phyloP scores from a whole-genome alignment of 2,888 invertebrate species.

The Hydraecia micacea region DNA sequence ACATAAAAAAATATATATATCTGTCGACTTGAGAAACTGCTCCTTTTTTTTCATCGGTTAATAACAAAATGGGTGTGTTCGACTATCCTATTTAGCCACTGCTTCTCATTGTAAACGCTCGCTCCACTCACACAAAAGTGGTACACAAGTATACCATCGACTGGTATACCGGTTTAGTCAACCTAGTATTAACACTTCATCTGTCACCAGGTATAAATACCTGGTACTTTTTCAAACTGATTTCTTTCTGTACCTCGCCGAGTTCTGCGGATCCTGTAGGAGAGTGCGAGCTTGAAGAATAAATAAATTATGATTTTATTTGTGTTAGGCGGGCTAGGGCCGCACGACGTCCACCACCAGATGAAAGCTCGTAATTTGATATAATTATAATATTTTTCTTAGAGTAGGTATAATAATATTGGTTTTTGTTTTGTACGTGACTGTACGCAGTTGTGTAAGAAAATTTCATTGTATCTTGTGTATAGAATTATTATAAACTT shows the following conservation, averaged over 20 bases:
- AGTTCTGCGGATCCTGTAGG: conserved; percentile 35
- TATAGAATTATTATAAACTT: conserved; percentile 6
- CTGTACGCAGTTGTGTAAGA: conserved; percentile 26
- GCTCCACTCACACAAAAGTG: conserved; percentile 2
- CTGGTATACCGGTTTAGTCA: conserved; percentile 2
- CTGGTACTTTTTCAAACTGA: conserved; percentile 4
- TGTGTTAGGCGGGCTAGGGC: conserved; percentile 44
- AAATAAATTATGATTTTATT: conserved; percentile 46
- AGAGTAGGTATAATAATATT: conserved; percentile 10
- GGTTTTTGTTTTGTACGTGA: conserved; percentile 11
- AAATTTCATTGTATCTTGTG: not conserved
- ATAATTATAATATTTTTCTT: conserved; percentile 25
- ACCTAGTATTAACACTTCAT: not conserved
- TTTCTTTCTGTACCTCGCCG: not conserved
- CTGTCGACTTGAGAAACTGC: too few species aligned
- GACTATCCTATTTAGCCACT: conserved; percentile 18
- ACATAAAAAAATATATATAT: too few species aligned
- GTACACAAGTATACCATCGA: not conserved
- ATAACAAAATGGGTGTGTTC: not conserved
- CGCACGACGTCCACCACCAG: conserved; percentile 9
- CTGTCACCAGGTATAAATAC: conserved; percentile 15
- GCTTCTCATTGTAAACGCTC: conserved; percentile 23
- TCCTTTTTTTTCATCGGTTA: not conserved
- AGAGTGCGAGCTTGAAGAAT: conserved; percentile 57
- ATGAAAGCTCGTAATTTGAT: conserved; percentile 27